Conservation (phyloP, 2,797 vertebrate species). For the Fringilla coelebs region DNA sequence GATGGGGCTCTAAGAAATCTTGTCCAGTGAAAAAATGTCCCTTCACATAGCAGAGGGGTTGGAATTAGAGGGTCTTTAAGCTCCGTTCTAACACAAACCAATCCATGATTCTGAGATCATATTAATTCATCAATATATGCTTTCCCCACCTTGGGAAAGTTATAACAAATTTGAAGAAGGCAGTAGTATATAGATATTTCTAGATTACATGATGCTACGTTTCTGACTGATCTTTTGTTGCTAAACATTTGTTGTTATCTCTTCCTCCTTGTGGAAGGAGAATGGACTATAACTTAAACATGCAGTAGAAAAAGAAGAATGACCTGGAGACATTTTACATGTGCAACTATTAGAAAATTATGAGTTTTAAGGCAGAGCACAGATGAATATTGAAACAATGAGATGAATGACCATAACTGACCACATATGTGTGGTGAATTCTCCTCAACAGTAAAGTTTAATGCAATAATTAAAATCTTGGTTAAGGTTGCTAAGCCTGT, state of each 20-base stretch:
- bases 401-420: neutral
- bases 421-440: neutral
- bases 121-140: neutral
- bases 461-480: neutral
- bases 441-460: neutral
- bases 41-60: fast-evolving
- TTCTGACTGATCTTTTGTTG: neutral
- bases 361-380: neutral
- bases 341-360: neutral
- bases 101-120: neutral
- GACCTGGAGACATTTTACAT: neutral
- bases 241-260: neutral
- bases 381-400: neutral
- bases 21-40: neutral
- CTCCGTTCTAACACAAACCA: neutral
- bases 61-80: neutral
- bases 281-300: neutral
- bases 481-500: neutral
- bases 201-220: neutral
- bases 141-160: neutral
- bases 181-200: neutral
- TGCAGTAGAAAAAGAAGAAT: neutral
- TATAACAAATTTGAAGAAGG: neutral
- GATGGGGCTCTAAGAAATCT: neutral
- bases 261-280: neutral